phyloP scores from a whole-genome alignment of 1,140 invertebrate species.

The Tigriopus japonicus region DNA sequence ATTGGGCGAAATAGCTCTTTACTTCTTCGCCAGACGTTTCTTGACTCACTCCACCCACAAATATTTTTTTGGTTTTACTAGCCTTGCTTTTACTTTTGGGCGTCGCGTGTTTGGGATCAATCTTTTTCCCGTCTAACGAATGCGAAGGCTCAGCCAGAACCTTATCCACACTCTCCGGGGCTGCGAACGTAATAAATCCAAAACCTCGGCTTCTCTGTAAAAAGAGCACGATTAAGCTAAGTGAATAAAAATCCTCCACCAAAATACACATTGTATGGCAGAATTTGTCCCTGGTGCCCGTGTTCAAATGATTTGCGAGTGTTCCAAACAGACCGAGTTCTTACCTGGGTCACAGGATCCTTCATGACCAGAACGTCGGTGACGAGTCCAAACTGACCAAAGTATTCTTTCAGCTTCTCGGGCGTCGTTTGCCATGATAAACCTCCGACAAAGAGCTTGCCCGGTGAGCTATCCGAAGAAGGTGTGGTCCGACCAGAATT shows the following conservation, averaged over 20 bases:
- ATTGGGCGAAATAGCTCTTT: conserved; percentile 73
- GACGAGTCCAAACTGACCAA: conserved; percentile 71
- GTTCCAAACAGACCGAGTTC: conserved; percentile 14
- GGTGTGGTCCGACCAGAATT: conserved; percentile 23
- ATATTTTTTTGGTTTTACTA: conserved; percentile 66
- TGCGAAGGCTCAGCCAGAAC: conserved; percentile 72
- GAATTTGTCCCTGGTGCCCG: too few species aligned
- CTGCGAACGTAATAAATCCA: conserved; percentile 80
- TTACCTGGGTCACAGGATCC: conserved; percentile 76
- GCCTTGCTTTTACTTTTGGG: conserved; percentile 63
- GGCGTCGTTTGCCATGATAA: conserved; percentile 77
- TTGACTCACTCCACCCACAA: conserved; percentile 74
- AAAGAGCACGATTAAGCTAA: conserved; percentile 17
- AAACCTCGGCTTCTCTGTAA: conserved; percentile 75
- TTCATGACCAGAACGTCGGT: conserved; percentile 87
- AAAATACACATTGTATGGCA: too few species aligned
- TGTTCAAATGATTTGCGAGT: not conserved
- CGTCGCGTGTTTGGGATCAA: conserved; percentile 77
- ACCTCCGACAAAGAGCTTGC: conserved; percentile 73
- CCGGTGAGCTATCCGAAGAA: conserved; percentile 48
- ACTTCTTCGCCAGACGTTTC: conserved; percentile 78
- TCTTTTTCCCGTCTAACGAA: conserved; percentile 82
- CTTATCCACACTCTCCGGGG: conserved; percentile 67
- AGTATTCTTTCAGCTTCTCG: conserved; percentile 71
- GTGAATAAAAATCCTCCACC: too few species aligned